These are phyloP conservation scores for Chirona hameri DNA, from an alignment of 2,888 invertebrate species.

Conservation along the genomic window DNA sequence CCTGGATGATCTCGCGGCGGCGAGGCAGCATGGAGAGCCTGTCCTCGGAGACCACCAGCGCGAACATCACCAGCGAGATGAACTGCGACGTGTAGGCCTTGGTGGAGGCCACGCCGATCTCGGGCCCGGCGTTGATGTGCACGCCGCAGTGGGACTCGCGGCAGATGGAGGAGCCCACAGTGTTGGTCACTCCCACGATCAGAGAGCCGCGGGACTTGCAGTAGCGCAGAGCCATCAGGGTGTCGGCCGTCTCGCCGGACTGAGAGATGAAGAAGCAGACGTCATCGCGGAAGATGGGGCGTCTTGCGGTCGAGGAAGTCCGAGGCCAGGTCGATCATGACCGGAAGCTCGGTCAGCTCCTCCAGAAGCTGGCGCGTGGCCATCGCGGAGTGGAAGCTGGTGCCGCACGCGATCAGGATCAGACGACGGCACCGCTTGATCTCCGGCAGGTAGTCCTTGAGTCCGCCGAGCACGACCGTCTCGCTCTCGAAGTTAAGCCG, in stretches of 20 bases:
- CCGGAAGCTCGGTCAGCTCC: conserved; percentile 96
- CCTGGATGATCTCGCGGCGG: conserved; percentile 57
- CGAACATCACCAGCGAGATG: conserved; percentile 97
- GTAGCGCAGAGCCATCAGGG: conserved; percentile 89
- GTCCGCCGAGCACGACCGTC: conserved; percentile 90
- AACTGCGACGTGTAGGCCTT: conserved; percentile 99
- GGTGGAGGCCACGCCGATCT: conserved; percentile 99
- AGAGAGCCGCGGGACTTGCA: conserved; percentile 96
- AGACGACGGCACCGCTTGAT: conserved; percentile 93
- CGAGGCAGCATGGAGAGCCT: conserved; percentile 84
- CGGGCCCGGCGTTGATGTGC: conserved; percentile 98
- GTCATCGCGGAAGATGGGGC: conserved; percentile 96
- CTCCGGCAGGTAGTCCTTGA: conserved; percentile 96
- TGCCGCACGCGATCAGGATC: conserved; percentile 87
- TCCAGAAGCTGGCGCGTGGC: conserved; percentile 95
- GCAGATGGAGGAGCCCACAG: conserved; percentile 97
- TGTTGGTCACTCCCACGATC: conserved; percentile 97
- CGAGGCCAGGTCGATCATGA: conserved; percentile 97
- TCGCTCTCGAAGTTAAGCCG: conserved; percentile 85
- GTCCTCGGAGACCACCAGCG: conserved; percentile 96
- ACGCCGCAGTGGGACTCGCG: conserved; percentile 99
- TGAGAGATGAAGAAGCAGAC: conserved; percentile 99
- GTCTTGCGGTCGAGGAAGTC: conserved; percentile 97
- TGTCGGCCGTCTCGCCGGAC: conserved; percentile 97
- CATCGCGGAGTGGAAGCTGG: conserved; percentile 97